phyloP scores from a whole-genome alignment of 2,797 vertebrate genomes.

The Vultur gryphus region DNA sequence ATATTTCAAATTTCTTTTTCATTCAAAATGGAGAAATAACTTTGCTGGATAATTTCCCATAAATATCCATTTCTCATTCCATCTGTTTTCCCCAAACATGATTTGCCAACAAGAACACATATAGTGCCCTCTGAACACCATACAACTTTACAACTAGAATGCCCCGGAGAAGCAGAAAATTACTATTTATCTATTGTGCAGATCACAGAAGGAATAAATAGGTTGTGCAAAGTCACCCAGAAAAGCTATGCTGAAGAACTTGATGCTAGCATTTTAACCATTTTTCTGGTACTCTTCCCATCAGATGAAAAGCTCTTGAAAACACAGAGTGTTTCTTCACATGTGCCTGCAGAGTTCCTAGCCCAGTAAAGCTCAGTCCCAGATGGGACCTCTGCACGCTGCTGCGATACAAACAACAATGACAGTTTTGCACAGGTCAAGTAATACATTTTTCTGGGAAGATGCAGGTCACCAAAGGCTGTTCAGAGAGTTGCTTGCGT shows the following conservation, averaged over 20 bases:
- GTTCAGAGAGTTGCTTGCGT: not conserved
- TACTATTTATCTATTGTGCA: conserved; percentile 9
- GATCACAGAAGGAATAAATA: conserved; percentile 21
- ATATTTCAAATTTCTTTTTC: not conserved
- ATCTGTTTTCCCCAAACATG: not conserved
- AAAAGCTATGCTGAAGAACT: not conserved
- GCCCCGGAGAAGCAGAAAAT: not conserved
- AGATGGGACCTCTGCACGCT: not conserved
- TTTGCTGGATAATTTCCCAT: not conserved
- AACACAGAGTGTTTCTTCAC: not conserved
- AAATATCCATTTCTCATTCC: not conserved
- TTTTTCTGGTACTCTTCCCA: conserved; percentile 17
- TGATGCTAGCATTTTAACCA: not conserved
- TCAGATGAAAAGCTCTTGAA: conserved; percentile 27
- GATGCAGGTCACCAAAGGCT: not conserved
- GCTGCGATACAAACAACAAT: not conserved
- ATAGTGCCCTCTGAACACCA: not conserved
- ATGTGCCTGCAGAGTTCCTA: not conserved
- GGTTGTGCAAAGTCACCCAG: conserved; percentile 30
- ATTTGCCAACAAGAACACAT: conserved; percentile 19
- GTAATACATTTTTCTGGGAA: not conserved
- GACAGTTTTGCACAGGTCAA: conserved; percentile 27
- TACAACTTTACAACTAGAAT: not conserved
- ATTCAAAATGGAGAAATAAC: not conserved
- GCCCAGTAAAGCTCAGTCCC: not conserved